These are phyloP conservation scores for Drosophila borealis DNA, from an alignment of 2,888 invertebrate species.

Conservation along the genomic window DNA sequence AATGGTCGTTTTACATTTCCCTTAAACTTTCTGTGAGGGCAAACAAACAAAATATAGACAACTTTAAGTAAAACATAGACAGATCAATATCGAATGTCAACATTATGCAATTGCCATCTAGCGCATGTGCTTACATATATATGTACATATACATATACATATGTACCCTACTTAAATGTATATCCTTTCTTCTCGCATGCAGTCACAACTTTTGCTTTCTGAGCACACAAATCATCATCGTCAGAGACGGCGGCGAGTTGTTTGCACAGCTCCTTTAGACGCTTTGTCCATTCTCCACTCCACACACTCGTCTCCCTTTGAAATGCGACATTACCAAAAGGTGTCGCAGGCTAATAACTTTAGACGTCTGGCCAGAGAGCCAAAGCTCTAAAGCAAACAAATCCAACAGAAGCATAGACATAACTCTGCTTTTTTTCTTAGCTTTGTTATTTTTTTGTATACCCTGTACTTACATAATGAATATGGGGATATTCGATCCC, in stretches of 20 bases:
- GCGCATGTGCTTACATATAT: not conserved
- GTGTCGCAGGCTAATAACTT: slow-evolving; percentile 77
- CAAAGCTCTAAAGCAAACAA: slow-evolving; percentile 65
- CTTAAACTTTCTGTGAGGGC: too few relatives aligned
- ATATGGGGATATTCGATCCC: too few relatives aligned
- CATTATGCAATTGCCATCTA: not conserved
- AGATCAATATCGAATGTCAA: not conserved
- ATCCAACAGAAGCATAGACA: slow-evolving; percentile 1
- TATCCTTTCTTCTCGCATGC: not conserved
- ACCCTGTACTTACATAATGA: not conserved
- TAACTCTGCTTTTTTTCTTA: too few relatives aligned
- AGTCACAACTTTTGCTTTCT: slow-evolving; percentile 49
- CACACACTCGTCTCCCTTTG: not conserved
- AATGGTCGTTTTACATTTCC: too few relatives aligned
- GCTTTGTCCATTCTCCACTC: slow-evolving; percentile 4
- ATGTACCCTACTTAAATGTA: slow-evolving; percentile 8
- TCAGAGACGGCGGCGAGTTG: slow-evolving; percentile 17
- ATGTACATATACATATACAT: too few relatives aligned
- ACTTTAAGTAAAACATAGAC: not conserved
- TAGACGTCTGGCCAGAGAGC: slow-evolving; percentile 35
- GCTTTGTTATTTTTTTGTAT: not conserved
- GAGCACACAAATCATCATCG: slow-evolving; percentile 17
- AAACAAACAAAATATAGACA: too few relatives aligned
- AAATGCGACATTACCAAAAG: slow-evolving; percentile 62
- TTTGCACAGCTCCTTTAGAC: slow-evolving; percentile 44